Evolutionary conservation across 2,113 vertebrate genomes (phyloP), one percentile per base, ranked within the genome.

Genomic region (Penelope pileata): DNA sequence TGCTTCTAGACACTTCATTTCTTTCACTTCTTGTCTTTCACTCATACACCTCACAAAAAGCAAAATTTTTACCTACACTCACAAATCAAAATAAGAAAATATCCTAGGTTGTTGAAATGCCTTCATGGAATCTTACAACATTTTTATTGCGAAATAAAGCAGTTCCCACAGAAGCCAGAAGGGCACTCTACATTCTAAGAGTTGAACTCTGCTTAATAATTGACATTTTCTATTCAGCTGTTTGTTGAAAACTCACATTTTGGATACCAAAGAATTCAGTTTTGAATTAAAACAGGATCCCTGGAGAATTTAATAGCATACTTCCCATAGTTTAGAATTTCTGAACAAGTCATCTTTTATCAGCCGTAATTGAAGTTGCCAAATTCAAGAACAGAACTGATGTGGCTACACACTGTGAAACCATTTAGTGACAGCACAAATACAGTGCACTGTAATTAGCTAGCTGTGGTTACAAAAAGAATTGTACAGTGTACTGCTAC

Each of bases 321-420:
- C 53, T 78, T 93, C n/a, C 74, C 51, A 90, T 93, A 93, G 50
- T 89, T 94, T 79, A 73, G 43, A 94, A 34, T 94, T 94, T 36
- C 76, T 86, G 91, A 95, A 80, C 79, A 59, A 96, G 83, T 86
- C 89, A 69, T 93, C 27, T 96, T 96, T 97, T 96, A 96, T 83
- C 89, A 96, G 86, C 48, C 86, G 63, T 93, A 96, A 96, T 19
- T 92, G 80, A 97, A 97, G 69, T 86, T 82, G 88, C 88, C 32
- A 96, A 96, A 95, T 83, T 94, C 64, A 95, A 96, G 94, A 97
- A 91, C 66, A 85, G 66, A 94, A 96, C 75, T 96, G 93, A 95
- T 92, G 95, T 86, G 91, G 36, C 30, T 72, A 30, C 95, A 94
- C 38, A 90, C 82, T 95, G 69, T 84, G 94, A 97, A 95, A 38